phyloP scores from a whole-genome alignment of 1,140 invertebrate species.

The Eumeta japonica region DNA sequence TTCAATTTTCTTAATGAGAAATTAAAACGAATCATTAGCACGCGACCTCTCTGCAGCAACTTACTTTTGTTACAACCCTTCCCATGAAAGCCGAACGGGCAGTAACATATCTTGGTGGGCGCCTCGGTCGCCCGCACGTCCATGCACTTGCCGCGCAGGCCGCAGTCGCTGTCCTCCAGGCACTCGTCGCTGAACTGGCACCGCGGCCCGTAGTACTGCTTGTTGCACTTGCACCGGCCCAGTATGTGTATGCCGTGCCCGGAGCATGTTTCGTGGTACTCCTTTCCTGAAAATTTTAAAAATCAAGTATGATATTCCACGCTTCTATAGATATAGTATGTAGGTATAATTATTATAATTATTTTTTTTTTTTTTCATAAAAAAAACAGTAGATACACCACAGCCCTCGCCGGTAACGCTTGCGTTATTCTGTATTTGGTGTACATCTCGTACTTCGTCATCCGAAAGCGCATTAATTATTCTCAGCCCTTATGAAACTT shows the following conservation, averaged over 20 bases:
- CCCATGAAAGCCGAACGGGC: constrained; percentile 82
- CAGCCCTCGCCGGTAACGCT: no score
- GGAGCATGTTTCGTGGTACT: constrained; percentile 79
- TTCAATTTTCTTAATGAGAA: no score
- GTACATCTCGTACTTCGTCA: no score
- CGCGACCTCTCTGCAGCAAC: constrained; percentile 20
- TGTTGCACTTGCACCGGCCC: constrained; percentile 78
- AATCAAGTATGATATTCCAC: neutral
- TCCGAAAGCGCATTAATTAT: no score
- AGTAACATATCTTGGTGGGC: constrained; percentile 85
- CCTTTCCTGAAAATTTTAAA: constrained; percentile 56
- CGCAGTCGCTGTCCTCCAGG: constrained; percentile 77
- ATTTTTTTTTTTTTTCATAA: constrained; percentile 1
- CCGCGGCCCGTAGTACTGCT: constrained; percentile 73
- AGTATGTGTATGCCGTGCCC: constrained; percentile 76
- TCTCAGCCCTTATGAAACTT: no score
- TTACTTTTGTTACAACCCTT: constrained; percentile 74
- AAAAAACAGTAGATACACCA: no score
- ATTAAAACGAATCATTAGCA: no score
- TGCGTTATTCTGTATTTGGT: no score
- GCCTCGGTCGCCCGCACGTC: constrained; percentile 75
- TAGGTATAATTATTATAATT: neutral
- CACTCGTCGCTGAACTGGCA: constrained; percentile 89
- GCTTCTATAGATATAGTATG: neutral
- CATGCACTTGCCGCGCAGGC: constrained; percentile 79